A percentile compares a stretch with the other conserved stretches of the same genome.
These are phyloP conservation scores for Drosophila tani DNA, from an alignment of 1,140 invertebrate species.

Conservation along the genomic window DNA sequence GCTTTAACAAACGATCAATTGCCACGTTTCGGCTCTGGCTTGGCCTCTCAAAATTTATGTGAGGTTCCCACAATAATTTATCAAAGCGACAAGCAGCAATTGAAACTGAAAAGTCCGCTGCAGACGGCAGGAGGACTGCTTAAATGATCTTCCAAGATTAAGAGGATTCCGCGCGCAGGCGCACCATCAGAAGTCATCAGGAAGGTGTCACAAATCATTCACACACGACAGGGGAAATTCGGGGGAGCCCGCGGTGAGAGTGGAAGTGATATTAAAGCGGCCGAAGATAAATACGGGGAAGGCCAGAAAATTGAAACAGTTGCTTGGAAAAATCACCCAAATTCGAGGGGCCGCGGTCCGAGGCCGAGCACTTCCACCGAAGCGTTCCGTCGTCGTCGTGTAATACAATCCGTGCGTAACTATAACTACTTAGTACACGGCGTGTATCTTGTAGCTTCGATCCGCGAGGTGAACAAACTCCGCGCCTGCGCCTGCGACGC, in stretches of 20 bases:
- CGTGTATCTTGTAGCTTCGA: slow-evolving; percentile 40
- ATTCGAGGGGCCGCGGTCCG: slow-evolving; percentile 1
- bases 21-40: not conserved
- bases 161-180: slow-evolving; percentile 51
- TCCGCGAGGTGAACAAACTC: slow-evolving; percentile 76
- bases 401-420: slow-evolving; percentile 82
- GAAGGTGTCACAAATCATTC: slow-evolving; percentile 80
- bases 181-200: slow-evolving; percentile 46
- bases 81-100: slow-evolving; percentile 42
- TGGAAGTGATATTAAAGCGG: slow-evolving; percentile 72
- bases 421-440: slow-evolving; percentile 71
- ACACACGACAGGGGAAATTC: slow-evolving; percentile 32
- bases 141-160: slow-evolving; percentile 26
- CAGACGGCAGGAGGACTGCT: slow-evolving; percentile 4
- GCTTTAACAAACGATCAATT: not conserved
- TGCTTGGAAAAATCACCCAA: slow-evolving; percentile 70
- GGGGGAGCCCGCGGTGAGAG: slow-evolving; percentile 38
- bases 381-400: slow-evolving; percentile 52
- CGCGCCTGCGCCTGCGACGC: slow-evolving; percentile 57
- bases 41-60: slow-evolving; percentile 29
- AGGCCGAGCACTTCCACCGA: slow-evolving; percentile 43
- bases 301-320: slow-evolving; percentile 69
- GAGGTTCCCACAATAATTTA: slow-evolving; percentile 75
- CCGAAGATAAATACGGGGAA: slow-evolving; percentile 68
- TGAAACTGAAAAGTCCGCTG: slow-evolving; percentile 10